Evolutionary conservation across 2,113 vertebrate genomes (phyloP).

Genomic region (Litocranius walleri): DNA sequence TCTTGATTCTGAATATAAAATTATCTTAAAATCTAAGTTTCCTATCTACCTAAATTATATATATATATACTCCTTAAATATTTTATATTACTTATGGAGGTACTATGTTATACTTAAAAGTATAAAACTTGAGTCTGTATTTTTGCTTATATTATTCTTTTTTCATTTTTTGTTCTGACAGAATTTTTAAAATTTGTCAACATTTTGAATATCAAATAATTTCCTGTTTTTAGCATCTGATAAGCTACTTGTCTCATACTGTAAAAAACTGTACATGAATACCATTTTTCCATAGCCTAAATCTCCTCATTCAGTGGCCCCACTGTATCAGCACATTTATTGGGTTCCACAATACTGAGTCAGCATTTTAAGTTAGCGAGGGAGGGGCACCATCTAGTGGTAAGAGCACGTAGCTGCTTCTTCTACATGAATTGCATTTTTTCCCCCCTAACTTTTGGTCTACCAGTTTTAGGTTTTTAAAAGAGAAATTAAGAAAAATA

Average conservation of each 20-base stretch:
- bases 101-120: neutral
- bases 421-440: neutral
- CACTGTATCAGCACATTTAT: neutral
- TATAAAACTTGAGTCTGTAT: neutral
- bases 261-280: neutral
- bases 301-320: neutral
- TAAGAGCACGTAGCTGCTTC: neutral
- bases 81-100: neutral
- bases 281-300: neutral
- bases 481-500: neutral
- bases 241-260: neutral
- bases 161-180: neutral
- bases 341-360: neutral
- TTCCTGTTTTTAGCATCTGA: constrained; percentile 28
- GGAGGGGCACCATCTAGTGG: constrained; percentile 64
- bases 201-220: neutral
- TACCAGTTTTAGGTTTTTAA: constrained; percentile 2
- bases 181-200: constrained; percentile 28
- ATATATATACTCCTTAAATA: neutral
- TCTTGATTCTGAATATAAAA: constrained; percentile 36
- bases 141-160: constrained; percentile 21
- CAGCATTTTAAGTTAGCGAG: constrained; percentile 35
- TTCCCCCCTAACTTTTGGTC: neutral
- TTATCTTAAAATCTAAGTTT: constrained; percentile 26
- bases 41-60: neutral